These are phyloP conservation scores for Chaetoderma sp. DNA, from an alignment of 2,888 invertebrate genomes.

Conservation along the genomic window DNA sequence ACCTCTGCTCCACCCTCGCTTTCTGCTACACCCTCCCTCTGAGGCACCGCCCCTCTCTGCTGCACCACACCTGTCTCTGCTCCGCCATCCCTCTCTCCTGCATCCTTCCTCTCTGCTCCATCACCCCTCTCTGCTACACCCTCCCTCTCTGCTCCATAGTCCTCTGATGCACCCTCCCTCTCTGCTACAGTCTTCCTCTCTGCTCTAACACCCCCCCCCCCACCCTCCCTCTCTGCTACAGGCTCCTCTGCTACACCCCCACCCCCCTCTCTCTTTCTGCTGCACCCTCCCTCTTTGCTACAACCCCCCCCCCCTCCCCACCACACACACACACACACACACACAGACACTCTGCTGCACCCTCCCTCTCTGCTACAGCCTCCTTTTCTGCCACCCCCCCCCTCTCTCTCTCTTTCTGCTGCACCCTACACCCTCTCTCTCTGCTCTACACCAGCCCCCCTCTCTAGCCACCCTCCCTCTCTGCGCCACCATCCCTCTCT, in stretches of 20 bases:
- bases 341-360: slow-evolving; percentile 12
- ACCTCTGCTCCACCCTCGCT: neutral
- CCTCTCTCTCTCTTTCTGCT: too few relatives aligned
- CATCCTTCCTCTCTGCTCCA: neutral
- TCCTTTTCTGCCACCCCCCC: neutral
- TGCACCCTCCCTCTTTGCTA: neutral
- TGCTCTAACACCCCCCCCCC: neutral
- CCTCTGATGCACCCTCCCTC: neutral
- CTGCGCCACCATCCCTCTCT: too few relatives aligned
- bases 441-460: too few relatives aligned
- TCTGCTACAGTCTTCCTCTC: neutral
- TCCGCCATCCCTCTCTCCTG: slow-evolving; percentile 17
- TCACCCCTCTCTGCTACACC: slow-evolving; percentile 7
- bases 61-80: slow-evolving; percentile 5
- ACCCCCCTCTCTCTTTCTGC: neutral
- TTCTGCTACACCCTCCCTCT: slow-evolving; percentile 7
- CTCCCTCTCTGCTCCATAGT: neutral
- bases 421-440: too few relatives aligned
- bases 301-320: too few relatives aligned
- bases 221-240: neutral
- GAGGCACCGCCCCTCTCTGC: slow-evolving; percentile 3
- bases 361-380: slow-evolving; percentile 13
- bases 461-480: too few relatives aligned
- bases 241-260: neutral
- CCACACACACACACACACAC: too few relatives aligned